A percentile compares a stretch with the other conserved stretches of the same genome.
Conservation (phyloP, 2,113 vertebrate species). For the Stigmatopora argus region DNA sequence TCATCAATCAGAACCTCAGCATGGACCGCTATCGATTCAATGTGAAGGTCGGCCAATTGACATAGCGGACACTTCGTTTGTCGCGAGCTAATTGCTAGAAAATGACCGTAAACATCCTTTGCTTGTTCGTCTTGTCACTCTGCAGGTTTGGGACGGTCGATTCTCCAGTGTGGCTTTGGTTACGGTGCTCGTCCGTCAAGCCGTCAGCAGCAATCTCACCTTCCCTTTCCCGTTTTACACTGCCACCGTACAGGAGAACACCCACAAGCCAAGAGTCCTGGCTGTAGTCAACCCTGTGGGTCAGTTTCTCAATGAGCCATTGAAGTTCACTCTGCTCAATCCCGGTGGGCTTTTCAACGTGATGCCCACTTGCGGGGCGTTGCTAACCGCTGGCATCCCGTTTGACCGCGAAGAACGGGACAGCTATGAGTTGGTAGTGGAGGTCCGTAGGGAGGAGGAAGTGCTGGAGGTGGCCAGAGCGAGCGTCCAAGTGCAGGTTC, state of each 20-base stretch:
- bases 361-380: conserved; percentile 84
- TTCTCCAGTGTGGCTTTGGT: conserved; percentile 82
- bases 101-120: neutral
- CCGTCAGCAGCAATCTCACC: conserved; percentile 85
- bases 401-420: conserved; percentile 89
- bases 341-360: conserved; percentile 86
- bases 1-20: conserved; percentile 81
- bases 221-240: conserved; percentile 82
- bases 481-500: conserved; percentile 77
- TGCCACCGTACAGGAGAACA: conserved; percentile 84
- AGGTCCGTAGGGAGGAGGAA: conserved; percentile 85
- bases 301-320: conserved; percentile 88
- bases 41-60: conserved; percentile 62
- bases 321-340: conserved; percentile 88
- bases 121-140: neutral
- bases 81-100: neutral
- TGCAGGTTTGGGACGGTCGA: conserved; percentile 84
- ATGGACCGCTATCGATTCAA: conserved; percentile 86
- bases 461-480: conserved; percentile 83
- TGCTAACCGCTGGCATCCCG: conserved; percentile 84
- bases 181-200: conserved; percentile 83
- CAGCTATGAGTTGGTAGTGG: conserved; percentile 86
- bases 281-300: conserved; percentile 84
- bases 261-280: conserved; percentile 75
- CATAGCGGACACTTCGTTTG: neutral